Base-by-base conservation (phyloP, 2,797 vertebrate species). In the Microhierax caerulescens region DNA sequence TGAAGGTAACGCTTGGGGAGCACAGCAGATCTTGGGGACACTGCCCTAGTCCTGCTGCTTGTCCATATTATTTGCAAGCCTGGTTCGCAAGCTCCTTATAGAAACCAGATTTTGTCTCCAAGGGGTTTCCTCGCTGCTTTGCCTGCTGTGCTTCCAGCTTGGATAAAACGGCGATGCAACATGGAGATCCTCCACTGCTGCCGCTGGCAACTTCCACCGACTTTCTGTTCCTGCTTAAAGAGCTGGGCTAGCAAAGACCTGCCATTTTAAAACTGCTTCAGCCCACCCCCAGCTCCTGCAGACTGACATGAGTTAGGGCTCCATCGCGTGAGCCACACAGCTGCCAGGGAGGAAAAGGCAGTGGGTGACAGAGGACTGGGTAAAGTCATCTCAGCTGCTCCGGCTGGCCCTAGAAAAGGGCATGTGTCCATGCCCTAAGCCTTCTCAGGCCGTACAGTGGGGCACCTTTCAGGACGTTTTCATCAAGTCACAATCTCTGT, bases 81-180 rank as follows among this genome's bases (percentile, higher is more conserved):
- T 77, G 34, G 11, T 36, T 89, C 47, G 56, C 11, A 23, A 45
- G 4, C 10, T 81, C 32, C 36, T 76, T 45, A 39, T 9, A 36
- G 39, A 68, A 85, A 63, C 14, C 28, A 84, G 65, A 59, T 69
- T 93, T 90, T 51, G 8, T 9, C 34, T 61, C 37, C 61, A 48
- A 43, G 30, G 23, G n/a, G 2, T 41, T 51, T 69, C 28, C 76
- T 83, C 1, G 0, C 28, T 73, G 39, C 39, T 79, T 53, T 47
- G 8, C 6, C 30, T 2, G 1, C 37, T 36, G 18, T 27, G 18
- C 20, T 59, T 89, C 45, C 28, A 69, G 20, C 22, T 69, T 0
- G 0, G 39, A 39, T 7, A 36, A 85, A 86, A 69, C 0, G 0
- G 17, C 0, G 0, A 8, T 5, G 25, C 27, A 57, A n/a, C 0